Percentiles rank a stretch among this genome's conserved stretches.
Conservation (phyloP, 1,140 invertebrate genomes). For the Galleria mellonella region DNA sequence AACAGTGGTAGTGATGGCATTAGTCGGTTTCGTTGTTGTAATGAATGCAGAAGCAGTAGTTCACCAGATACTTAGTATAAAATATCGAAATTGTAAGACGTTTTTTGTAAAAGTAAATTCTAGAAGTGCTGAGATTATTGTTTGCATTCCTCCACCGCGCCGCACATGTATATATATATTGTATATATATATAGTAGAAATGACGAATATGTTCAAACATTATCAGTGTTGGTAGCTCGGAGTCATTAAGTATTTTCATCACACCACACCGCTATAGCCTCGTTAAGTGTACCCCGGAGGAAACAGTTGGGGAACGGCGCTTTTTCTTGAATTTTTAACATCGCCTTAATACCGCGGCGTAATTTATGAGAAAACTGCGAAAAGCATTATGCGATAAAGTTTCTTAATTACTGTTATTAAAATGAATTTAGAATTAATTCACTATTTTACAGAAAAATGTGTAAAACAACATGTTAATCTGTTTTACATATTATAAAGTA, state of each 20-base stretch:
- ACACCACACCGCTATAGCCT: constrained; percentile 15
- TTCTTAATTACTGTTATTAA: neutral
- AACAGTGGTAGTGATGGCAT: too few relatives aligned
- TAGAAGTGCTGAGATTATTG: too few relatives aligned
- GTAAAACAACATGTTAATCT: neutral
- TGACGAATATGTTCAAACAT: neutral
- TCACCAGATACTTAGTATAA: too few relatives aligned
- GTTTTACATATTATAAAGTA: too few relatives aligned
- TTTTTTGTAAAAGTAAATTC: too few relatives aligned
- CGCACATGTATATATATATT: too few relatives aligned
- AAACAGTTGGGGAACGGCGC: constrained; percentile 23
- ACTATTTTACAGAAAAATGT: neutral
- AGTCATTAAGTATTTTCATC: constrained; percentile 31
- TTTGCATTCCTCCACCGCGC: too few relatives aligned
- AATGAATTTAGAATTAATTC: neutral
- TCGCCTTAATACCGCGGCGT: constrained; percentile 12
- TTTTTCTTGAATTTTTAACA: constrained; percentile 50
- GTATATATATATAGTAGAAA: too few relatives aligned
- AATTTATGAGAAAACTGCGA: constrained; percentile 5
- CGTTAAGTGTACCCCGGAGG: constrained; percentile 28
- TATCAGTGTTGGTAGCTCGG: neutral
- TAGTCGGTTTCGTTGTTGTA: too few relatives aligned
- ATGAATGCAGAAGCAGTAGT: too few relatives aligned
- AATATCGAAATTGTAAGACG: too few relatives aligned
- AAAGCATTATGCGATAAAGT: neutral